Evolutionary conservation across 2,888 invertebrate genomes (phyloP).

Genomic region (Hoplodrina ambigua): DNA sequence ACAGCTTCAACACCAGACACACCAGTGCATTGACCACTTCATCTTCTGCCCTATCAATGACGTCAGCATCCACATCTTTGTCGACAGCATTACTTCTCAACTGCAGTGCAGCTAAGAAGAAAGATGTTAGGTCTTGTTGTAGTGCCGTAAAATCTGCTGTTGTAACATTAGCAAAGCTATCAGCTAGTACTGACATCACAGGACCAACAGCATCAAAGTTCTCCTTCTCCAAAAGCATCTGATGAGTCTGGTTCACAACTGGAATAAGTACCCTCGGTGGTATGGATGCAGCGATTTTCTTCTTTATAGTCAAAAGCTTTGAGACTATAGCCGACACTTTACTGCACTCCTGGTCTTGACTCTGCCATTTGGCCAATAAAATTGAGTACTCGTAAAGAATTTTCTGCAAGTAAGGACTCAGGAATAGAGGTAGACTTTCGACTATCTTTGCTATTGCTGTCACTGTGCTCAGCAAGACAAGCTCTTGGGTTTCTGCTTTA

Average conservation of each 20-base stretch:
- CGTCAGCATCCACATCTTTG: constrained; percentile 73
- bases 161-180: constrained; percentile 92
- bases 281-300: constrained; percentile 92
- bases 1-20: constrained; percentile 95
- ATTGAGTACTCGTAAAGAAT: constrained; percentile 92
- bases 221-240: constrained; percentile 90
- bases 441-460: constrained; percentile 95
- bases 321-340: constrained; percentile 89
- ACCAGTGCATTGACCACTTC: constrained; percentile 95
- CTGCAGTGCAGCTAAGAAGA: constrained; percentile 94
- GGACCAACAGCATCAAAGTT: constrained; percentile 92
- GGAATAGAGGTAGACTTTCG: constrained; percentile 94
- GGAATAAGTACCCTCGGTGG: constrained; percentile 95
- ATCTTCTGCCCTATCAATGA: constrained; percentile 92
- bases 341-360: constrained; percentile 83
- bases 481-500: constrained; percentile 90
- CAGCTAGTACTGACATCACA: constrained; percentile 94
- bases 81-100: constrained; percentile 91
- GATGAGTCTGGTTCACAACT: constrained; percentile 92
- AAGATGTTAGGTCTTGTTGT: constrained; percentile 92
- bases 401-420: constrained; percentile 95
- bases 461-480: constrained; percentile 93
- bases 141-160: constrained; percentile 92
- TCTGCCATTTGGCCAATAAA: constrained; percentile 89
- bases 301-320: constrained; percentile 91